phyloP scores from a whole-genome alignment of 2,888 invertebrate genomes.

The Drosophila merina region DNA sequence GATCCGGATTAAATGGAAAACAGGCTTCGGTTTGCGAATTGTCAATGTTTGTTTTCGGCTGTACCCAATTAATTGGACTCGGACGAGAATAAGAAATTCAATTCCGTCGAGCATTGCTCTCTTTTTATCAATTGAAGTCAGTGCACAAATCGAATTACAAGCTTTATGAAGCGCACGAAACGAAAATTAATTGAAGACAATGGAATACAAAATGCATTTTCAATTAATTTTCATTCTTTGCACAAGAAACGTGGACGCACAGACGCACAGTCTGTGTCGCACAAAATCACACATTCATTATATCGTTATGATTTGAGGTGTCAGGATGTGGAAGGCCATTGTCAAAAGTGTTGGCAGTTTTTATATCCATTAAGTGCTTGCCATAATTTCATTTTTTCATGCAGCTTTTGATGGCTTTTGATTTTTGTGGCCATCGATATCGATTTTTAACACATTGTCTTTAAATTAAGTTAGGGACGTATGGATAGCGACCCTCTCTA shows the following conservation, averaged over 20 bases:
- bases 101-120: neutral
- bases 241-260: slow-evolving; percentile 28
- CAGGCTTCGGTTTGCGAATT: slow-evolving; percentile 7
- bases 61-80: slow-evolving; percentile 10
- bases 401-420: neutral
- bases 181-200: slow-evolving; percentile 78
- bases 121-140: slow-evolving; percentile 22
- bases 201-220: slow-evolving; percentile 72
- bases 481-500: neutral
- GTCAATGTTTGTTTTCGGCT: neutral
- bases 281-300: slow-evolving; percentile 51
- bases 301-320: slow-evolving; percentile 74
- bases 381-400: slow-evolving; percentile 30
- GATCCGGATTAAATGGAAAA: slow-evolving; percentile 28
- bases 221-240: slow-evolving; percentile 73
- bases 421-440: neutral
- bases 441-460: neutral
- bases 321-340: slow-evolving; percentile 68
- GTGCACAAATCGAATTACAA: slow-evolving; percentile 44
- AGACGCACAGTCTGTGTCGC: slow-evolving; percentile 1
- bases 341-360: slow-evolving; percentile 54
- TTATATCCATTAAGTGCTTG: slow-evolving; percentile 63
- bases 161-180: slow-evolving; percentile 57
- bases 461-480: neutral
- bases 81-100: slow-evolving; percentile 14